These are phyloP conservation scores for Cottoperca gobio DNA, from an alignment of 2,797 vertebrate species.

Conservation along the genomic window DNA sequence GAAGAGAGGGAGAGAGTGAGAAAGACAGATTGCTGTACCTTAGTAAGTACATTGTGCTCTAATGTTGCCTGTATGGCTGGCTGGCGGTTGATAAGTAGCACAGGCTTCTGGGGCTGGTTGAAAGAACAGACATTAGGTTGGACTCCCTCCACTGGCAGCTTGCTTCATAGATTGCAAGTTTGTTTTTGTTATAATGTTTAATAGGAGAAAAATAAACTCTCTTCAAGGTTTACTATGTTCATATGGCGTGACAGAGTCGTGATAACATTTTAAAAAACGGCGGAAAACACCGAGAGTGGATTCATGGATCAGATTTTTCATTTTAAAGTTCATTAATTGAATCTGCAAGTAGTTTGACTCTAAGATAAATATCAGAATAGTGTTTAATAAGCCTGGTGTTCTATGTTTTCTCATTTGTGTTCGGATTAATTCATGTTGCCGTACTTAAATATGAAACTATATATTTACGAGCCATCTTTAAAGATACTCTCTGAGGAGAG, in stretches of 20 bases:
- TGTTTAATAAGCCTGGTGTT: background rate
- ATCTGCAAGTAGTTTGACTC: conserved; percentile 4
- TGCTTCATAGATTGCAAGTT: conserved; percentile 60
- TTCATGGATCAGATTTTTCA: conserved; percentile 2
- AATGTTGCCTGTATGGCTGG: conserved; percentile 79
- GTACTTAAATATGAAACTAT: background rate
- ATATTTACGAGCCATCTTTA: background rate
- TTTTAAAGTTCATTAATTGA: conserved; percentile 17
- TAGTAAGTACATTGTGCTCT: conserved; percentile 82
- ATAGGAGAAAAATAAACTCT: conserved; percentile 52
- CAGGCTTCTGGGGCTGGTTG: conserved; percentile 68
- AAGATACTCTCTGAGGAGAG: background rate
- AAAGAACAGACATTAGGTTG: conserved; percentile 77
- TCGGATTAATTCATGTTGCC: no score
- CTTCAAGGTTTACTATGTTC: conserved; percentile 49
- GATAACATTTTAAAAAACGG: conserved; percentile 8
- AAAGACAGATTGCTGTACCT: conserved; percentile 78
- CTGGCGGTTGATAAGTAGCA: conserved; percentile 79
- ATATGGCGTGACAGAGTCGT: conserved; percentile 32
- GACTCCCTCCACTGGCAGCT: conserved; percentile 61
- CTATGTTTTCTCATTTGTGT: background rate
- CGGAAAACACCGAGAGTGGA: conserved; percentile 2
- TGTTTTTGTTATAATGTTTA: conserved; percentile 59
- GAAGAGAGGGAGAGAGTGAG: conserved; percentile 62
- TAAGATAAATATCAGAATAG: conserved; percentile 7